Evolutionary conservation across 2,888 invertebrate genomes (phyloP), one percentile per base, ranked within the genome.

Genomic region (Leptopilina drosophilae): DNA sequence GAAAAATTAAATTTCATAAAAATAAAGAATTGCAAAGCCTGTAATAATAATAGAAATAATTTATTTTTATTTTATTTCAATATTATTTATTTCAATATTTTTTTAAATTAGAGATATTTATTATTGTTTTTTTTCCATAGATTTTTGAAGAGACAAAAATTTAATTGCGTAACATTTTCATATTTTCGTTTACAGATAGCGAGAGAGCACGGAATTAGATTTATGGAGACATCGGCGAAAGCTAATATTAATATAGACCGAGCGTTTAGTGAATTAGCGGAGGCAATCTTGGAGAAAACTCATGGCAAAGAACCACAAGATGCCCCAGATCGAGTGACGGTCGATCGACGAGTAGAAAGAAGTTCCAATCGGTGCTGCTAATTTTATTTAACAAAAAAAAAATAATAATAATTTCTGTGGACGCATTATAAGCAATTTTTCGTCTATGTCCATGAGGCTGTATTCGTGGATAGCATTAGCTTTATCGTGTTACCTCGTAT

Each of bases 191-290:
- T 92, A 12, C 92, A 98, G 98, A 98, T 99, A 93, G 98, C 98
- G 64, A 94, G 96, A 89, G 98, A 99, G 93, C 98, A 99, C 93
- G 94, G 97, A 88, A 98, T 99, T 92, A 95, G 97, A 85, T 99
- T 99, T 94, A 97, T 98, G 96, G 99, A 99, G 94, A 99, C 99
- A 80, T 98, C 98, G 84, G 99, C 99, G 83, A 99, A 99, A 93
- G 96, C 97, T 79, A 98, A 98, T 93, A 97, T 98, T 89, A 99
- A 99, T 93, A 98, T 99, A 90, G 98, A 98, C 91, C 95, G 96
- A 91, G 98, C 98, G 81, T 99, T 99, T 94, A 96, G 96, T 90
- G 97, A 98, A 93, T 93, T 98, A 91, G 97, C 98, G 77, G 97
- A 98, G 94, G 97, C 98, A 89, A 98, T 99, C 92, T 94, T 98